Percentiles rank a stretch among this genome's conserved stretches.
phyloP scores from a whole-genome alignment of 2,113 vertebrate species.

The Dascyllus trimaculatus region DNA sequence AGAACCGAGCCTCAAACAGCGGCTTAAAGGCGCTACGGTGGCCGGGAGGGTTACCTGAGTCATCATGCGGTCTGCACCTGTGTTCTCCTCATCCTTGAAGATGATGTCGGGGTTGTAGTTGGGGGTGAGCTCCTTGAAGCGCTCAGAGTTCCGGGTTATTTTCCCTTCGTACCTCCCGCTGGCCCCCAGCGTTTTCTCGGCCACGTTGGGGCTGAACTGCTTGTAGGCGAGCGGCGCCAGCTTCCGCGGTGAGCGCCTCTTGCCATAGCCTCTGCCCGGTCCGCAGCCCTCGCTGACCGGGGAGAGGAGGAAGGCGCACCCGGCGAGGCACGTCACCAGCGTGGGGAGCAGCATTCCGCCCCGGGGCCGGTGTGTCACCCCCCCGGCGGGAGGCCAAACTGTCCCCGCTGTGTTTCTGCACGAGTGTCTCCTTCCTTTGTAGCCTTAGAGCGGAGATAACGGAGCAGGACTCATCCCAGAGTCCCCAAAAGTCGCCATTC shows the following conservation, averaged over 20 bases:
- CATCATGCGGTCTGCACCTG: conserved; percentile 97
- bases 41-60: conserved; percentile 88
- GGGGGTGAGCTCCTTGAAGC: conserved; percentile 95
- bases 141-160: conserved; percentile 92
- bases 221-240: conserved; percentile 93
- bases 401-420: conserved; percentile 39
- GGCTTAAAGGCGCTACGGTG: conserved; percentile 14
- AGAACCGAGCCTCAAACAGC: too few relatives aligned
- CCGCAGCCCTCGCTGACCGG: conserved; percentile 89
- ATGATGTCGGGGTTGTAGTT: conserved; percentile 99
- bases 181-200: conserved; percentile 95
- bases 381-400: conserved; percentile 59
- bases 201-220: conserved; percentile 95
- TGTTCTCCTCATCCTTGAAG: conserved; percentile 99
- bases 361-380: conserved; percentile 45
- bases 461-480: conserved; percentile 72
- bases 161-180: conserved; percentile 96
- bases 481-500: conserved; percentile 82
- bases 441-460: conserved; percentile 64
- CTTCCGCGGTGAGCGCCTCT: conserved; percentile 91
- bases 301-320: conserved; percentile 87
- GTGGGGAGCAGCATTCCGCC: conserved; percentile 88
- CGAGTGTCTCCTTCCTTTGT: conserved; percentile 25
- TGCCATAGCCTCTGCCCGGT: conserved; percentile 94
- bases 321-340: conserved; percentile 84